A percentile compares a stretch with the other conserved stretches of the same genome.
Evolutionary conservation across 37 sponge, comb jelly and placozoan species (phyloP).

Genomic region (Axinella damicornis): DNA sequence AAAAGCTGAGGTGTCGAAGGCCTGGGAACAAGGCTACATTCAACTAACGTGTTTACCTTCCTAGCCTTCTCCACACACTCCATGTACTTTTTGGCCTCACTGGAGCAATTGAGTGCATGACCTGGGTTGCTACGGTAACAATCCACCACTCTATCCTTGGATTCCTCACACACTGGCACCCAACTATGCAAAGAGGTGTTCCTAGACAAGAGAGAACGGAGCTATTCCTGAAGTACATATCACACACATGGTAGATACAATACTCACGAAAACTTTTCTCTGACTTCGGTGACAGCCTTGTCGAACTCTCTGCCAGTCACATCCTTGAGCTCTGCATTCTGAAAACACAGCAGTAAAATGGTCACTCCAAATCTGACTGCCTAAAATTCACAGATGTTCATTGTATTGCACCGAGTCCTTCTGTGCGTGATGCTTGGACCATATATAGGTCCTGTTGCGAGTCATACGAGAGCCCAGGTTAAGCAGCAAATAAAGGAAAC

Average conservation of each 20-base stretch:
- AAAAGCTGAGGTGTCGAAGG: no score
- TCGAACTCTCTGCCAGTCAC: conserved; percentile 40
- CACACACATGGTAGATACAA: neutral
- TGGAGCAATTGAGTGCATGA: conserved; percentile 52
- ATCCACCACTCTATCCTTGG: conserved; percentile 24
- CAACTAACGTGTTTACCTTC: conserved; percentile 27
- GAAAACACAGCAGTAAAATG: neutral
- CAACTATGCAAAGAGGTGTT: neutral
- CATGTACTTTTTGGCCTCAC: conserved; percentile 59
- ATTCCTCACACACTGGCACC: conserved; percentile 40
- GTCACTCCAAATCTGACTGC: no score
- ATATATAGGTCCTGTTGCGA: no score
- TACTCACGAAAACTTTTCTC: conserved; percentile 50
- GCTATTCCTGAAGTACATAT: neutral
- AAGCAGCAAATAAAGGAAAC: no score
- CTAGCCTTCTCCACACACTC: conserved; percentile 64
- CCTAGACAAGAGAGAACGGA: neutral
- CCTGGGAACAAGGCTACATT: no score
- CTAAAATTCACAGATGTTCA: no score
- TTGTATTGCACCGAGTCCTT: no score
- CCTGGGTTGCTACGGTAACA: conserved; percentile 65
- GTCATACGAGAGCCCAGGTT: no score
- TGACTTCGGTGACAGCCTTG: conserved; percentile 19
- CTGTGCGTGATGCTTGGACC: no score
- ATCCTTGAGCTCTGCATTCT: conserved; percentile 53